A percentile compares a stretch with the other conserved stretches of the same genome.
These are phyloP conservation scores for Acyrthosiphon pisum DNA, from an alignment of 1,140 invertebrate genomes.

Conservation along the genomic window DNA sequence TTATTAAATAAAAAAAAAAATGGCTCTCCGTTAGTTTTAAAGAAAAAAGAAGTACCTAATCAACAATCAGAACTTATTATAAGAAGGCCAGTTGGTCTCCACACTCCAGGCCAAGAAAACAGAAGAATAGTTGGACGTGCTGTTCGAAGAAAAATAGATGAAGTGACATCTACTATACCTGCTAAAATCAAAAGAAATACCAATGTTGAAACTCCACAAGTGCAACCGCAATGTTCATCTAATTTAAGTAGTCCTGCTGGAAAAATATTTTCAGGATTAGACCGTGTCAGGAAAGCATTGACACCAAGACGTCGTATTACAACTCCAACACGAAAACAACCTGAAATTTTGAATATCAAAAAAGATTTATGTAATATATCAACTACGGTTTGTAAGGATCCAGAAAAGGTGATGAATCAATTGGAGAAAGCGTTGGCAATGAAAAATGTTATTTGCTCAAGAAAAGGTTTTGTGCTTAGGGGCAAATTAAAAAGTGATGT, in stretches of 20 bases:
- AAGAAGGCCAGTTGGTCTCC: not conserved
- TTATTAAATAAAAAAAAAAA: constrained; percentile 46
- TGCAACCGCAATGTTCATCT: constrained; percentile 21
- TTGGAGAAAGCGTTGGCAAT: constrained; percentile 70
- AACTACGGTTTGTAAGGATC: constrained; percentile 71
- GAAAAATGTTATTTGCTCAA: constrained; percentile 74
- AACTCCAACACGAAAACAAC: constrained; percentile 24
- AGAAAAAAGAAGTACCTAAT: constrained; percentile 51
- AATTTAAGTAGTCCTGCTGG: constrained; percentile 46
- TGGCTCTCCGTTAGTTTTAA: not conserved
- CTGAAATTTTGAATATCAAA: constrained; percentile 43
- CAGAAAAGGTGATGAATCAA: constrained; percentile 72
- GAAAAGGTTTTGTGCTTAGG: constrained; percentile 72
- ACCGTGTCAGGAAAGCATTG: constrained; percentile 45
- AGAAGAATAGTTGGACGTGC: constrained; percentile 40
- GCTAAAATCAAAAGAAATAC: constrained; percentile 45
- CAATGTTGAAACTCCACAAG: not conserved
- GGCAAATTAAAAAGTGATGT: constrained; percentile 66
- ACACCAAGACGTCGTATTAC: constrained; percentile 28
- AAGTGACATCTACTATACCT: constrained; percentile 40
- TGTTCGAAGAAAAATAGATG: constrained; percentile 38
- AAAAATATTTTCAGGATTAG: constrained; percentile 39
- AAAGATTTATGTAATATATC: constrained; percentile 79
- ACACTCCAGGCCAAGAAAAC: constrained; percentile 20
- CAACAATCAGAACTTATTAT: constrained; percentile 4